Percentiles rank a stretch among this genome's conserved stretches.
Evolutionary conservation across 1,140 invertebrate species (phyloP).

Genomic region (Acromyrmex heyeri): DNA sequence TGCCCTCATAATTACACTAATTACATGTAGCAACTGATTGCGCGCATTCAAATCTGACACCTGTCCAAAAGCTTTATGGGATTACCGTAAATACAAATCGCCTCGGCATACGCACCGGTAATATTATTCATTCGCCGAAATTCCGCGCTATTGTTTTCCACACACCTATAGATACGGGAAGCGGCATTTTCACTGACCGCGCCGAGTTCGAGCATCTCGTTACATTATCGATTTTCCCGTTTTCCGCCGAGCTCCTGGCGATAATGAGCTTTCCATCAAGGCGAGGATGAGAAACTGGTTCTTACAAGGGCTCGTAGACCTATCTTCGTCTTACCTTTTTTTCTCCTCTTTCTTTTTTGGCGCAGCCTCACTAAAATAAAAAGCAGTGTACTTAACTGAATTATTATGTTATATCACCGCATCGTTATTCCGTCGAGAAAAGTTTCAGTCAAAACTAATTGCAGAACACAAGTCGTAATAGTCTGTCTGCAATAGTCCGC

Average conservation of each 20-base stretch:
- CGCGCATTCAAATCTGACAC: slow-evolving; percentile 52
- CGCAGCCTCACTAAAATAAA: background rate
- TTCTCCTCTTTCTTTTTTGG: background rate
- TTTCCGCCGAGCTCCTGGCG: slow-evolving; percentile 5
- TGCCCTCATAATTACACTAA: slow-evolving; percentile 56
- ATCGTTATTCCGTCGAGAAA: background rate
- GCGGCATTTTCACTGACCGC: background rate
- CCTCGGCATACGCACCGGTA: background rate
- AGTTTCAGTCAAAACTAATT: background rate
- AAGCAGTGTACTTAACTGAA: background rate
- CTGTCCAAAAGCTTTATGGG: slow-evolving; percentile 3
- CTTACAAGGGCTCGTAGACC: background rate
- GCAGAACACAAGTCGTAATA: background rate
- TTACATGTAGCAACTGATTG: slow-evolving; percentile 48
- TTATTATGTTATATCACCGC: background rate
- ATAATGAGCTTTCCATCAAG: slow-evolving; percentile 48
- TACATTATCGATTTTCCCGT: slow-evolving; percentile 35
- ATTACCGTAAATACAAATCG: background rate
- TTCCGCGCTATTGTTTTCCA: background rate
- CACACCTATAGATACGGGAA: background rate
- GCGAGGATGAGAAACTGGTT: slow-evolving; percentile 40
- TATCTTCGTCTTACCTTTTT: background rate
- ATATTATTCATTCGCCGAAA: slow-evolving; percentile 25
- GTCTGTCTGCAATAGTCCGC: background rate
- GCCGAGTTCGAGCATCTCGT: slow-evolving; percentile 2